Evolutionary conservation across 2,113 vertebrate genomes (phyloP).

Genomic region (Catharus minimus): DNA sequence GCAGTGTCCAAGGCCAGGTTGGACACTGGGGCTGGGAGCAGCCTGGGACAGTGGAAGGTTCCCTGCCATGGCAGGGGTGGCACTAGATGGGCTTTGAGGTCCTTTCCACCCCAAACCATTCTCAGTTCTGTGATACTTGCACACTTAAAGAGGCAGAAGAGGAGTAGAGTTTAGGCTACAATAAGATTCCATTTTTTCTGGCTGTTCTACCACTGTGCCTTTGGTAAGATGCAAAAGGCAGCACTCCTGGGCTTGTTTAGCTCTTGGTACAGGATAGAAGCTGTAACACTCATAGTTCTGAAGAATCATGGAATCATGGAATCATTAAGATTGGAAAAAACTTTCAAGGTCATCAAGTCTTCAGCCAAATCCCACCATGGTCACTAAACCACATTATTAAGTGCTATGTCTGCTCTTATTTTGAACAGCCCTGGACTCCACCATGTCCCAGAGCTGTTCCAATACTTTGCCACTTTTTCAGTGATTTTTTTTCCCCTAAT

Average conservation of each 20-base stretch:
- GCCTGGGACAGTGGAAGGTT: not conserved
- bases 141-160: not conserved
- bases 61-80: not conserved
- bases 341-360: not conserved
- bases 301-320: not conserved
- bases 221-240: not conserved
- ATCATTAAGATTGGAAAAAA: not conserved
- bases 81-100: not conserved
- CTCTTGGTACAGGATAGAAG: not conserved
- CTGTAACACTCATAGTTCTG: not conserved
- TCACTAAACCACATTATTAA: not conserved
- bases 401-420: not conserved
- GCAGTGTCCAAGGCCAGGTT: not conserved
- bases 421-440: not conserved
- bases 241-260: not conserved
- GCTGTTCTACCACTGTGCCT: not conserved
- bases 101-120: not conserved
- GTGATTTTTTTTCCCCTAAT: not conserved
- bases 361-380: not conserved
- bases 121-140: not conserved
- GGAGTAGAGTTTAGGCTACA: not conserved
- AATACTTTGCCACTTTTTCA: not conserved
- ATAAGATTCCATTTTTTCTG: not conserved
- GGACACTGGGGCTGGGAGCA: not conserved
- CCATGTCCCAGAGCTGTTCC: not conserved